Evolutionary conservation across 1,140 invertebrate species (phyloP).

Genomic region (Anoplolepis gracilipes): DNA sequence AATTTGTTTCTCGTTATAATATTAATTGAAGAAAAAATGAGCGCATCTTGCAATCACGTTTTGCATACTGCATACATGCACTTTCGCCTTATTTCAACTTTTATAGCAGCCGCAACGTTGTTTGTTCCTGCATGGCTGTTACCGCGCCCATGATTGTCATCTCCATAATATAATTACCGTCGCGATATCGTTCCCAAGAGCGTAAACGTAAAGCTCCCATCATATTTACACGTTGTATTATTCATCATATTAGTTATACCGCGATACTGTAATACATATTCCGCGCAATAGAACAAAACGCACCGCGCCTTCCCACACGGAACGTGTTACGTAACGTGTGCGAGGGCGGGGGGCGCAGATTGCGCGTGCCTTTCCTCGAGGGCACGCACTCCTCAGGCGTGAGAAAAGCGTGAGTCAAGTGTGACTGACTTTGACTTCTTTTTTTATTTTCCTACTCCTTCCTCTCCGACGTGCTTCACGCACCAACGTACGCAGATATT

Average conservation of each 20-base stretch:
- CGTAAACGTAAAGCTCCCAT: not conserved
- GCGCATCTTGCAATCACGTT: not conserved
- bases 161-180: constrained; percentile 42
- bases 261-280: constrained; percentile 25
- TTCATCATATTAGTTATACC: constrained; percentile 17
- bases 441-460: not conserved
- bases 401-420: constrained; percentile 67
- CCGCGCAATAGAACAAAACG: constrained; percentile 38
- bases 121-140: not conserved
- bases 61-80: not conserved
- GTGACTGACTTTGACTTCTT: constrained; percentile 56
- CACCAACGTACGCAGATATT: constrained; percentile 61
- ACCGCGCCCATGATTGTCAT: constrained; percentile 12
- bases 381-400: constrained; percentile 45
- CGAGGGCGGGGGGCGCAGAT: not conserved
- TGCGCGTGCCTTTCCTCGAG: constrained; percentile 7
- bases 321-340: constrained; percentile 48
- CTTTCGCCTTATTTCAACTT: not conserved
- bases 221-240: not conserved
- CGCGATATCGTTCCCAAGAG: not conserved
- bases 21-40: not conserved
- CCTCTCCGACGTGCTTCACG: constrained; percentile 41
- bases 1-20: not conserved
- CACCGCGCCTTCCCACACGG: constrained; percentile 40
- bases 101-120: constrained; percentile 11